Percentiles rank a stretch among this genome's conserved stretches.
Conservation (phyloP, 2,113 vertebrate species). For the Menura novaehollandiae region DNA sequence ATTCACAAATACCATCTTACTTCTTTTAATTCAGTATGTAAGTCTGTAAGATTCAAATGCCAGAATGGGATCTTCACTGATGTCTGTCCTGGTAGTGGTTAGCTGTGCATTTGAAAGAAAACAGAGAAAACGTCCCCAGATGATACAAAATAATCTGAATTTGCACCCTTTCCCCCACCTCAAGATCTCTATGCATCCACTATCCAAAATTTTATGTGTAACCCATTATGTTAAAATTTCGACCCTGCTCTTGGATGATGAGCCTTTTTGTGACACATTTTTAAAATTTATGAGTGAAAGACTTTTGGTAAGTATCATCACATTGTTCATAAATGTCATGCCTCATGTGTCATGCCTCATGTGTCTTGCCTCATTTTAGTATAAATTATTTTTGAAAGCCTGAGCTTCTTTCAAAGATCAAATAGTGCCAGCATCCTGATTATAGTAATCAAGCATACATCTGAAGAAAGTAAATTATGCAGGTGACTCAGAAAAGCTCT, state of each 20-base stretch:
- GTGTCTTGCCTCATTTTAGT: neutral
- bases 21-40: neutral
- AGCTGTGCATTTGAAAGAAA: neutral
- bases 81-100: neutral
- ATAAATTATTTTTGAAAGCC: neutral
- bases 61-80: neutral
- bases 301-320: neutral
- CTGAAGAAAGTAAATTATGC: neutral
- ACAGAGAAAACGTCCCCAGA: neutral
- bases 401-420: neutral
- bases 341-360: neutral
- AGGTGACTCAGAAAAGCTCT: slow-evolving; percentile 26
- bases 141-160: neutral
- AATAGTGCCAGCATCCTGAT: neutral
- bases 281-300: neutral
- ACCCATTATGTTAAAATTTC: neutral
- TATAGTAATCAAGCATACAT: neutral
- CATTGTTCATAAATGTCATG: neutral
- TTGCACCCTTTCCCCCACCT: neutral
- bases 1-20: neutral
- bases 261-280: neutral
- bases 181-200: neutral
- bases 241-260: neutral
- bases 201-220: neutral
- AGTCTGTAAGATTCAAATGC: neutral